phyloP scores from a whole-genome alignment of 2,797 vertebrate genomes.

The Sebastiscus albofasciatus region DNA sequence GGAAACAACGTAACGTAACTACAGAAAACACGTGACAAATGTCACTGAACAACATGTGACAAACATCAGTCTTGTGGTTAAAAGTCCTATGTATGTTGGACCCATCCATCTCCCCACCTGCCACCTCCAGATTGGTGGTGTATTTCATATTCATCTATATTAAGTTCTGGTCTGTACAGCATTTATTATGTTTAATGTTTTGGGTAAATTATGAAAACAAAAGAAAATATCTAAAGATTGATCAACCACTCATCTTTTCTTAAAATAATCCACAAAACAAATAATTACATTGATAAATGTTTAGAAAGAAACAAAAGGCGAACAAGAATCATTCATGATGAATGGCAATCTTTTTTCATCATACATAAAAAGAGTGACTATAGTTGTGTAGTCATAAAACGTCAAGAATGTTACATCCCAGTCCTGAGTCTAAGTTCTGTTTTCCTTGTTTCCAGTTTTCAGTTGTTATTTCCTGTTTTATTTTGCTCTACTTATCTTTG shows the following conservation, averaged over 20 bases:
- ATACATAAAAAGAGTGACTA: neutral
- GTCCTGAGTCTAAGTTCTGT: neutral
- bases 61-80: neutral
- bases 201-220: neutral
- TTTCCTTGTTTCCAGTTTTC: neutral
- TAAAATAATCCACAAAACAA: neutral
- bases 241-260: neutral
- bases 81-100: neutral
- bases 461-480: too few relatives aligned
- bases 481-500: too few relatives aligned
- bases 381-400: neutral
- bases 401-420: neutral
- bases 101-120: neutral
- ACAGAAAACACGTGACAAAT: too few relatives aligned
- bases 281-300: neutral
- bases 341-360: neutral
- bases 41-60: too few relatives aligned
- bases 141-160: neutral
- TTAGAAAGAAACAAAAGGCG: neutral
- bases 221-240: neutral
- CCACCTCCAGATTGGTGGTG: neutral
- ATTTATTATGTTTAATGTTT: neutral
- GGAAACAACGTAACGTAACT: too few relatives aligned
- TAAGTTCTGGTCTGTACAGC: neutral
- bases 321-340: neutral